These are phyloP conservation scores for Pristionchus arcanus DNA, from an alignment of 2,888 invertebrate species.

Conservation along the genomic window DNA sequence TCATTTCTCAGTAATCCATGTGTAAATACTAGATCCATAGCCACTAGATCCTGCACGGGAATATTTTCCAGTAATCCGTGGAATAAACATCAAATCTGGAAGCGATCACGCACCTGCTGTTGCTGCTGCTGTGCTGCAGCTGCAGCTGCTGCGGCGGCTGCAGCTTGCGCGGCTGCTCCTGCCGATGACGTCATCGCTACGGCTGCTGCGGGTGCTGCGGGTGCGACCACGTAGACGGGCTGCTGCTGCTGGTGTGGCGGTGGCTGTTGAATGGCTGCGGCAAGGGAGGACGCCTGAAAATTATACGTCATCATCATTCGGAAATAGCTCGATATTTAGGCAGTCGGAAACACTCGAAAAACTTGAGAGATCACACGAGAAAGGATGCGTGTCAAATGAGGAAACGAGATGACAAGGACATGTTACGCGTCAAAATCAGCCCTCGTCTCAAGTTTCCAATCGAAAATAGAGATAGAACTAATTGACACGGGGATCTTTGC, in stretches of 20 bases:
- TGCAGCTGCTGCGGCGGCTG: constrained; percentile 10
- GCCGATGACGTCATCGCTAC: constrained; percentile 2
- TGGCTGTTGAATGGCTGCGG: neutral
- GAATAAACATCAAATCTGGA: no score
- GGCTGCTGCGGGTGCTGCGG: neutral
- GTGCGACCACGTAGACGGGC: constrained; percentile 1
- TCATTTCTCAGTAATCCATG: no score
- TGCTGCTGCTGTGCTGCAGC: neutral
- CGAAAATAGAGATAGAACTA: neutral
- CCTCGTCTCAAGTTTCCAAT: neutral
- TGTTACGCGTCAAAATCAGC: neutral
- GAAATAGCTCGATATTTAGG: neutral
- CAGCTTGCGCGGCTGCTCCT: neutral
- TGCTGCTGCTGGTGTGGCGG: constrained; percentile 28
- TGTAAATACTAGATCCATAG: no score
- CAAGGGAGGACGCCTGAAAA: constrained; percentile 20
- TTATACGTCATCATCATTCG: neutral
- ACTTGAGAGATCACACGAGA: neutral
- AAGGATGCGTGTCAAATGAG: neutral
- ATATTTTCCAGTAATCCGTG: no score
- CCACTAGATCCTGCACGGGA: no score
- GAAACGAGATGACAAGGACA: neutral
- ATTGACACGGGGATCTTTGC: neutral
- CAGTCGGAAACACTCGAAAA: neutral
- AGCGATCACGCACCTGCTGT: neutral